Evolutionary conservation across 2,888 invertebrate species (phyloP), one percentile per base, ranked within the genome.

Genomic region (Cheilosia urbana): DNA sequence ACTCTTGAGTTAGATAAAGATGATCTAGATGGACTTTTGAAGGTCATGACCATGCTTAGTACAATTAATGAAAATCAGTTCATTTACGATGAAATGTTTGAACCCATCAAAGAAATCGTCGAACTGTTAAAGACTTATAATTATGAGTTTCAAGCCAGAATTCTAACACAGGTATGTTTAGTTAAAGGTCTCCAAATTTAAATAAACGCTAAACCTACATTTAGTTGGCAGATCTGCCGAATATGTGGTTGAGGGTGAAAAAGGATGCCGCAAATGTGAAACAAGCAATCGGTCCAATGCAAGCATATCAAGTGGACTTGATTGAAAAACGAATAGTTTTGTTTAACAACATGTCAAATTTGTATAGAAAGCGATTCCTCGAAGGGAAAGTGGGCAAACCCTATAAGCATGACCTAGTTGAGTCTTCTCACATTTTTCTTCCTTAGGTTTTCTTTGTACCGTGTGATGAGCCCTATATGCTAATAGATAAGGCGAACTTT

Each of bases 71-170:
- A 98, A 87, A 94, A 95, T 17, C 96, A 96, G 88, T 93, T 94
- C 47, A 93, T 94, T 37, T 98, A 98, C 1, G 98, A 98, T 88
- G 94, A 94, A 49, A 97, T 98, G 96, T 98, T 98, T 91, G 97
- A 96, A 37, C 98, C 98, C 0, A 93, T 98, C 0, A 95, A 96
- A 84, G 96, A 97, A 88, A 97, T 96, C 53, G 97, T 98, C 62
- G 96, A 97, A 82, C 93, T 98, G 11, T 93, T 98, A 11, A 96
- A 95, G 89, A 94, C 95, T 1, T 98, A 98, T 89, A 96, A 96
- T n/a, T 96, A 97, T 21, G 96, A 97, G 88, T 96, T 98, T 91
- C 94, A 95, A 0, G 97, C 98, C 88, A 95, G 96, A 87, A 93
- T 95, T 1, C 94, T 96, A 88, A 94, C 96, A 51, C 96, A 96